phyloP scores from a whole-genome alignment of 23 tunicate genomes.

The Styela plicata region DNA sequence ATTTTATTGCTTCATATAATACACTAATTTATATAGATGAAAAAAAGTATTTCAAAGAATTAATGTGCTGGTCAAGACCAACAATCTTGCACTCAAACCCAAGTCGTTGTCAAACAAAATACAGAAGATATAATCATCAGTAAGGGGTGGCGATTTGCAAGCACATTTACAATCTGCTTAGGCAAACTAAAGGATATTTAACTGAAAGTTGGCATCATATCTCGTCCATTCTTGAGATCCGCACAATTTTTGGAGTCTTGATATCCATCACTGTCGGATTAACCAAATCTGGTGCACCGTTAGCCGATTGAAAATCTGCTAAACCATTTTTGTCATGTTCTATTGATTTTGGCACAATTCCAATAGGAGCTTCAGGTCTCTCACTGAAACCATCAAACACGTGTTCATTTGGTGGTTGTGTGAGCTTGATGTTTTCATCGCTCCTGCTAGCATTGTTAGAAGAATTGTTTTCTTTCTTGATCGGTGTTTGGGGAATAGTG shows the following conservation, averaged over 20 bases:
- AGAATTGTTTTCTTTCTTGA: constrained; percentile 39
- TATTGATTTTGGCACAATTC: background rate
- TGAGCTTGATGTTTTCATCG: constrained; percentile 12
- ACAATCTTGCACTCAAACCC: too few relatives aligned
- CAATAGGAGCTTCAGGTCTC: background rate
- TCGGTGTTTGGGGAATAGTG: background rate
- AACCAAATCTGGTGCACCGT: background rate
- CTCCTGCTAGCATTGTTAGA: constrained; percentile 32
- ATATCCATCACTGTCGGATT: background rate
- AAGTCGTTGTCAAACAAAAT: too few relatives aligned
- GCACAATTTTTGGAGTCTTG: constrained; percentile 10
- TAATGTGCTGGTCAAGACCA: too few relatives aligned
- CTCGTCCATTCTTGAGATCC: constrained; percentile 17
- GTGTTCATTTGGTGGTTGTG: background rate
- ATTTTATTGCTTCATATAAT: too few relatives aligned
- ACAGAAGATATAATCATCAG: too few relatives aligned
- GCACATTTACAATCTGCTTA: too few relatives aligned
- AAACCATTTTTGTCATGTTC: background rate
- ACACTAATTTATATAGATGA: too few relatives aligned
- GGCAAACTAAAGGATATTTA: too few relatives aligned
- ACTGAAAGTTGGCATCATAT: constrained; percentile 12
- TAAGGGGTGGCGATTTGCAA: too few relatives aligned
- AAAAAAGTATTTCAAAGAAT: too few relatives aligned
- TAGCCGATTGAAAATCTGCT: background rate
- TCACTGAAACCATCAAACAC: background rate